Percentiles rank a stretch among this genome's conserved stretches.
Conservation (phyloP, 2,888 invertebrate genomes). For the Dryobotodes eremita region DNA sequence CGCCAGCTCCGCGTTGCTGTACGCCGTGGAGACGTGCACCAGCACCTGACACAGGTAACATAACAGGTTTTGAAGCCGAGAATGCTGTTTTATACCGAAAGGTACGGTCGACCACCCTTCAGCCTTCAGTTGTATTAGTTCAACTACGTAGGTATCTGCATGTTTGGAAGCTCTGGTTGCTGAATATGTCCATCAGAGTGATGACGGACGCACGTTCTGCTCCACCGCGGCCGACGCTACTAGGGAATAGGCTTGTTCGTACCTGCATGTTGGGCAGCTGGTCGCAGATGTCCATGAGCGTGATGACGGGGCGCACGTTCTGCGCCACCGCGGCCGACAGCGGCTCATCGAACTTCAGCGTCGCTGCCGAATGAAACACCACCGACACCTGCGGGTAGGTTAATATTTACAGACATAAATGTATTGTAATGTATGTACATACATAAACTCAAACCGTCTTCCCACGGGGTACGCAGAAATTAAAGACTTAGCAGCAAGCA, state of each 20-base stretch:
- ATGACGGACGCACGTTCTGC: constrained; percentile 93
- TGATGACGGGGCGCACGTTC: constrained; percentile 94
- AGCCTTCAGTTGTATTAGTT: no score
- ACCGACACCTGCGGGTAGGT: constrained; percentile 91
- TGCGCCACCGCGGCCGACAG: constrained; percentile 93
- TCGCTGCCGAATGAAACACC: constrained; percentile 96
- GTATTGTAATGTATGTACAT: no score
- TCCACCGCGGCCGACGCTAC: constrained; percentile 91
- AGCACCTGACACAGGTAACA: constrained; percentile 87
- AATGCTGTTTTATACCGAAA: background rate
- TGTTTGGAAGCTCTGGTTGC: constrained; percentile 71
- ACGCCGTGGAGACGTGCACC: constrained; percentile 97
- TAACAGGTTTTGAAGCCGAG: background rate
- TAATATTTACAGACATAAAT: no score
- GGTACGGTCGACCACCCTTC: background rate
- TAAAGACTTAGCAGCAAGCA: no score
- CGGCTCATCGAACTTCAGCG: constrained; percentile 95
- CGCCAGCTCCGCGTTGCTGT: constrained; percentile 94
- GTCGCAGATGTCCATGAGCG: constrained; percentile 93
- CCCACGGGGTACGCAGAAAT: no score
- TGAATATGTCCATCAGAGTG: no score
- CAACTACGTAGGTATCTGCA: constrained; percentile 81
- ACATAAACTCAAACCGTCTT: no score
- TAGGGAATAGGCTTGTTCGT: background rate
- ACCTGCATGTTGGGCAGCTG: constrained; percentile 93